These are phyloP conservation scores for Athalia circularis DNA, from an alignment of 2,888 invertebrate genomes.

Conservation along the genomic window DNA sequence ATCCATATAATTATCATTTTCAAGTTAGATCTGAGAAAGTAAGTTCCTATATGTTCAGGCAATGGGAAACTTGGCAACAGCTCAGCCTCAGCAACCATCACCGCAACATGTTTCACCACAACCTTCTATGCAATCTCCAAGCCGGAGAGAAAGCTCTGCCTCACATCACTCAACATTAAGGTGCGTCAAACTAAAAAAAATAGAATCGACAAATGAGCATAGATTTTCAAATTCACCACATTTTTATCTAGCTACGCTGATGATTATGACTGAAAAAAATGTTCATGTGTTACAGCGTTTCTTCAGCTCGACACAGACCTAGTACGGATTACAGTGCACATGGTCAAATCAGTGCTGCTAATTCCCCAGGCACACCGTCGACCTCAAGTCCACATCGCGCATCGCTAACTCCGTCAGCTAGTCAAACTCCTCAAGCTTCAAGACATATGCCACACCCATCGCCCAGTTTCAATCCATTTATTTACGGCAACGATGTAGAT, in stretches of 20 bases:
- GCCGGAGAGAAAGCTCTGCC: slow-evolving; percentile 68
- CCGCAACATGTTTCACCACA: slow-evolving; percentile 63
- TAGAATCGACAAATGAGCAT: not conserved
- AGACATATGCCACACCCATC: slow-evolving; percentile 56
- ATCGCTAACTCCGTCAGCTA: slow-evolving; percentile 75
- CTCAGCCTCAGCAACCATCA: slow-evolving; percentile 61
- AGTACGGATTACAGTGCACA: slow-evolving; percentile 58
- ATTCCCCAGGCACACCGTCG: slow-evolving; percentile 70
- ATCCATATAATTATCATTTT: not conserved
- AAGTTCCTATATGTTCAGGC: slow-evolving; percentile 58
- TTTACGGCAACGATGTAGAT: slow-evolving; percentile 96
- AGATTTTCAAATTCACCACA: not conserved
- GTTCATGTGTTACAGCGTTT: slow-evolving; percentile 65
- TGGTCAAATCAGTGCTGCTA: slow-evolving; percentile 61
- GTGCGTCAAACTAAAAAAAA: slow-evolving; percentile 53
- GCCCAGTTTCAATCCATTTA: slow-evolving; percentile 85
- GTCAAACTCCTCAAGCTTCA: slow-evolving; percentile 71
- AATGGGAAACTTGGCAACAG: slow-evolving; percentile 64
- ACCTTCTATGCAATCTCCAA: slow-evolving; percentile 63
- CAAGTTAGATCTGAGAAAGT: not conserved
- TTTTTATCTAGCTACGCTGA: not conserved
- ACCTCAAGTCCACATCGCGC: slow-evolving; percentile 68
- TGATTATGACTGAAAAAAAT: not conserved
- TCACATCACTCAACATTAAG: slow-evolving; percentile 67
- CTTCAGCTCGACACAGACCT: slow-evolving; percentile 71